phyloP scores from a whole-genome alignment of 2,797 vertebrate genomes.

The Lateolabrax maculatus region DNA sequence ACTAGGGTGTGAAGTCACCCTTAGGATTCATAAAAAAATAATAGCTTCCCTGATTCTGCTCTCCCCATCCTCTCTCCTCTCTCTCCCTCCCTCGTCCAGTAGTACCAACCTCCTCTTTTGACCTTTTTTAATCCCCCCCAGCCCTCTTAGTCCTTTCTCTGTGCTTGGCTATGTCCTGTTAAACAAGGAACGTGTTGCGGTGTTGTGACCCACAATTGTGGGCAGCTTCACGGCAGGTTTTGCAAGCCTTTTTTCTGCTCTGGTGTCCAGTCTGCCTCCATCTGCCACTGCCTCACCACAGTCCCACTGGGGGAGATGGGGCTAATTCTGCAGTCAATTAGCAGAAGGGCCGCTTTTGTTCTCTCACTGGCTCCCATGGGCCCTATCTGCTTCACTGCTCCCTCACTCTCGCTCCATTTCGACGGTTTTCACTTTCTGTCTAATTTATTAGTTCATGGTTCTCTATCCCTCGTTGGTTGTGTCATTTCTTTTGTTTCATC shows the following conservation, averaged over 20 bases:
- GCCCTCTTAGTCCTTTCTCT: slow-evolving; percentile 78
- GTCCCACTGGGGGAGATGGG: slow-evolving; percentile 90
- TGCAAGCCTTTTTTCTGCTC: slow-evolving; percentile 86
- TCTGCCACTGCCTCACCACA: slow-evolving; percentile 91
- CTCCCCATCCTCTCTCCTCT: background rate
- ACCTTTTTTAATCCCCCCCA: slow-evolving; percentile 82
- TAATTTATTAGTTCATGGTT: slow-evolving; percentile 71
- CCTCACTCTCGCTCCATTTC: slow-evolving; percentile 66
- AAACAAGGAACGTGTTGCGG: slow-evolving; percentile 88
- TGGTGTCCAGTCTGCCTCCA: slow-evolving; percentile 91
- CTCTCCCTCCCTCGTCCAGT: slow-evolving; percentile 34
- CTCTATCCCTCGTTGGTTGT: slow-evolving; percentile 61
- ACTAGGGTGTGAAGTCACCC: background rate
- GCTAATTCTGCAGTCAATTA: slow-evolving; percentile 99
- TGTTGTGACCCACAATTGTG: slow-evolving; percentile 93
- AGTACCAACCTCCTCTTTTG: slow-evolving; percentile 45
- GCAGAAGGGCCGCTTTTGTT: slow-evolving; percentile 99
- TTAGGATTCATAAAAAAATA: background rate
- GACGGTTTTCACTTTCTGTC: slow-evolving; percentile 74
- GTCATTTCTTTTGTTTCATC: slow-evolving; percentile 59
- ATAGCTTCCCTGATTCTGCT: background rate
- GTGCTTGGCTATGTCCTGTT: slow-evolving; percentile 88
- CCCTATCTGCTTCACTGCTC: slow-evolving; percentile 88
- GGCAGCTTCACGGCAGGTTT: slow-evolving; percentile 94
- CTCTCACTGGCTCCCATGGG: slow-evolving; percentile 88